These are phyloP conservation scores for Himalopsyche japonica DNA, from an alignment of 2,888 invertebrate genomes.

Conservation along the genomic window DNA sequence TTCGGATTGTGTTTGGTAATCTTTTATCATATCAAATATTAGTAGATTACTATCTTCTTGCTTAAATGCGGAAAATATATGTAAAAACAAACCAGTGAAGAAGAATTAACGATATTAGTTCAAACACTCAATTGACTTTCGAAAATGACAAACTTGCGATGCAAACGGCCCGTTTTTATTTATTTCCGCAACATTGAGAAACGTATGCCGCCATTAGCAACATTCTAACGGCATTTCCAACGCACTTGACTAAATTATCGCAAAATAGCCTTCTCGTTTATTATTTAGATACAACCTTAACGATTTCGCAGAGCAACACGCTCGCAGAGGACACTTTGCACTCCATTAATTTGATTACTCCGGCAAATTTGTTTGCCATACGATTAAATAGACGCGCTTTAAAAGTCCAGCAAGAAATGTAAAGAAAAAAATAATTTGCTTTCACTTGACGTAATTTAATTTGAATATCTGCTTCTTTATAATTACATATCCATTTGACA, in stretches of 20 bases:
- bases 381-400: background rate
- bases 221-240: conserved; percentile 11
- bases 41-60: no score
- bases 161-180: background rate
- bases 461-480: no score
- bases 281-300: conserved; percentile 32
- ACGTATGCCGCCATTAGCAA: background rate
- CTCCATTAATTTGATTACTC: conserved; percentile 35
- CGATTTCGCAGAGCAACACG: conserved; percentile 24
- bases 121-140: no score
- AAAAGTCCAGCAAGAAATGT: background rate
- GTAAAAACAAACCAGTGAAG: no score
- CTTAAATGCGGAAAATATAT: no score
- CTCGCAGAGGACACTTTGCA: conserved; percentile 20
- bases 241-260: conserved; percentile 32
- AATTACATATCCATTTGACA: no score
- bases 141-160: background rate
- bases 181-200: background rate
- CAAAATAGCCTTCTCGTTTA: conserved; percentile 19
- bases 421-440: background rate
- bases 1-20: no score
- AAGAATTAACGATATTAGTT: no score
- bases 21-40: no score
- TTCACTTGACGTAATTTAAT: no score
- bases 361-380: background rate